Conservation (phyloP, 2,797 vertebrate genomes). For the Poeciliopsis gracilis region DNA sequence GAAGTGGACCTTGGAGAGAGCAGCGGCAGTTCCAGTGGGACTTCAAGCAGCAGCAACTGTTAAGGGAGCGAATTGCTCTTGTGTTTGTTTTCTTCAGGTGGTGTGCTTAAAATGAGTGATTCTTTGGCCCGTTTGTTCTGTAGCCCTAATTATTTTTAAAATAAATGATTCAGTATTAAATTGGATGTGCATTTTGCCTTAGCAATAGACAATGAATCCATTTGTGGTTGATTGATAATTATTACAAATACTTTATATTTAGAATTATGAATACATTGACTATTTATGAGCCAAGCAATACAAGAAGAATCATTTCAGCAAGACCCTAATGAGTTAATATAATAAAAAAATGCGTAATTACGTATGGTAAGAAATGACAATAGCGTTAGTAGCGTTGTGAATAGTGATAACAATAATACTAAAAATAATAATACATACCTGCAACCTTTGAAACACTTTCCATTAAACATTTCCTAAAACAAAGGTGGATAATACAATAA, state of each 20-base stretch:
- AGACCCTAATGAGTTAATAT: background rate
- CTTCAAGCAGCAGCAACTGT: conserved; percentile 58
- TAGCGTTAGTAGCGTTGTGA: background rate
- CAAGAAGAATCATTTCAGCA: background rate
- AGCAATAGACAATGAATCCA: background rate
- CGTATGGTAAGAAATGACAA: background rate
- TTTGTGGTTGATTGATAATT: background rate
- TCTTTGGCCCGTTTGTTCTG: conserved; percentile 23
- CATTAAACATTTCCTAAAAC: background rate
- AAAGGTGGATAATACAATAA: background rate
- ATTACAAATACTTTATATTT: background rate
- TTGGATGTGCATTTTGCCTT: background rate
- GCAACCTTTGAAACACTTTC: background rate
- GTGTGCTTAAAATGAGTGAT: conserved; percentile 34
- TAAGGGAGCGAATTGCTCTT: conserved; percentile 42
- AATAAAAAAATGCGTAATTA: background rate
- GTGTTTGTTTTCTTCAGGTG: conserved; percentile 48
- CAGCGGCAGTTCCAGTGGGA: conserved; percentile 54
- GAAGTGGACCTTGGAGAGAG: conserved; percentile 68
- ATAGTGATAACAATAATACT: background rate
- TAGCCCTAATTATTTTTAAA: conserved; percentile 54
- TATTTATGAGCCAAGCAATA: background rate
- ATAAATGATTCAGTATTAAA: conserved; percentile 53
- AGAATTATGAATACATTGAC: background rate
- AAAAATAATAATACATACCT: background rate